phyloP scores from a whole-genome alignment of 2,797 vertebrate genomes.

The Zalophus californianus region DNA sequence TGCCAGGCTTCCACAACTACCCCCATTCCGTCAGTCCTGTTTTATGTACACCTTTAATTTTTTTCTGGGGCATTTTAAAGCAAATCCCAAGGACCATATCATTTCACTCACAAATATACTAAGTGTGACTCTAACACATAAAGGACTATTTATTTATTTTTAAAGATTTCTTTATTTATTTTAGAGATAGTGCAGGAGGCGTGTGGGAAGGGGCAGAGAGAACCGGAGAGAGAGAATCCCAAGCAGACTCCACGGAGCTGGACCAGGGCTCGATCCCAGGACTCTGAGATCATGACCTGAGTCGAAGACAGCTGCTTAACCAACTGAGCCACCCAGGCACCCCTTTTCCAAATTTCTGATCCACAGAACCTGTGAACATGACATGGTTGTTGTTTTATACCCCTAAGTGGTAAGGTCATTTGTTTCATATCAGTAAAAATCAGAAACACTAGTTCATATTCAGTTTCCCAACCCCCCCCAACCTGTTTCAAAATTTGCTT shows the following conservation, averaged over 20 bases:
- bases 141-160: no score
- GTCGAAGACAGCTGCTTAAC: not conserved
- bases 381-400: not conserved
- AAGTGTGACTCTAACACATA: not conserved
- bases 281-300: not conserved
- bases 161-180: no score
- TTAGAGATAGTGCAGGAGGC: not conserved
- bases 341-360: not conserved
- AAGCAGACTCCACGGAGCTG: not conserved
- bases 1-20: not conserved
- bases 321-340: not conserved
- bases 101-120: not conserved
- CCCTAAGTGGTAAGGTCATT: not conserved
- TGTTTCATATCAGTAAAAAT: not conserved
- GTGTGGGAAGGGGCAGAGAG: not conserved
- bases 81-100: not conserved
- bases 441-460: not conserved
- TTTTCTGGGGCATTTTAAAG: not conserved
- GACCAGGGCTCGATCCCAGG: not conserved
- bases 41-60: not conserved
- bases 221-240: not conserved
- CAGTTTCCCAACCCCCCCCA: not conserved
- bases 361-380: not conserved
- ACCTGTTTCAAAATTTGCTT: conserved; percentile 10
- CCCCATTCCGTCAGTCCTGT: not conserved